phyloP scores from a whole-genome alignment of 2,113 vertebrate species.

The Dromaius novaehollandiae region DNA sequence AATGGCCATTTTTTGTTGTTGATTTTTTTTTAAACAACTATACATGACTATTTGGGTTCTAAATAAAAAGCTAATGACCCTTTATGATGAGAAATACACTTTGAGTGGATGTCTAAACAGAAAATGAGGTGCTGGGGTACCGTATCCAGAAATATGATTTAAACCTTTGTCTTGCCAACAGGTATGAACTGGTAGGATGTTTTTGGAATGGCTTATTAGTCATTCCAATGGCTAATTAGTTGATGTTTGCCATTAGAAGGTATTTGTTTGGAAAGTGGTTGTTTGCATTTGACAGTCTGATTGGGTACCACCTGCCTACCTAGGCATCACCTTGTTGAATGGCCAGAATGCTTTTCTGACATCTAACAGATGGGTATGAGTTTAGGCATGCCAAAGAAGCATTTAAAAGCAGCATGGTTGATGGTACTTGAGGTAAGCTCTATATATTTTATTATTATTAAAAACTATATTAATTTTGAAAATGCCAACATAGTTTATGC shows the following conservation, averaged over 20 bases:
- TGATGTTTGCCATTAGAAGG: not conserved
- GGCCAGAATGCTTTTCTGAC: not conserved
- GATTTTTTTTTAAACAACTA: not conserved
- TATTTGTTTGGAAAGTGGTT: not conserved
- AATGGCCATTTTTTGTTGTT: not conserved
- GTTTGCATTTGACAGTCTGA: not conserved
- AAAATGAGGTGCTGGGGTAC: not conserved
- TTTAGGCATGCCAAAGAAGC: not conserved
- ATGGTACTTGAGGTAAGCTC: not conserved
- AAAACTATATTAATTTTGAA: not conserved
- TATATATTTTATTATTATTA: not conserved
- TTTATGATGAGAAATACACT: not conserved
- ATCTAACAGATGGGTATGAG: not conserved
- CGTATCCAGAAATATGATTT: not conserved
- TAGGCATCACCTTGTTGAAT: not conserved
- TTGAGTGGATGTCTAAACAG: not conserved
- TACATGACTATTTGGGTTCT: not conserved
- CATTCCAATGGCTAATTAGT: not conserved
- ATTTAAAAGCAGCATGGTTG: not conserved
- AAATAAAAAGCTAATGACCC: not conserved
- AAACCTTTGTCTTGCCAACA: not conserved
- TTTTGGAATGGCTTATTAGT: not conserved
- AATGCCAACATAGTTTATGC: not conserved
- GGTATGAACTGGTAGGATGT: not conserved
- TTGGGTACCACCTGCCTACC: not conserved